These are phyloP conservation scores for Griposia aprilina DNA, from an alignment of 2,888 invertebrate species.

Conservation along the genomic window DNA sequence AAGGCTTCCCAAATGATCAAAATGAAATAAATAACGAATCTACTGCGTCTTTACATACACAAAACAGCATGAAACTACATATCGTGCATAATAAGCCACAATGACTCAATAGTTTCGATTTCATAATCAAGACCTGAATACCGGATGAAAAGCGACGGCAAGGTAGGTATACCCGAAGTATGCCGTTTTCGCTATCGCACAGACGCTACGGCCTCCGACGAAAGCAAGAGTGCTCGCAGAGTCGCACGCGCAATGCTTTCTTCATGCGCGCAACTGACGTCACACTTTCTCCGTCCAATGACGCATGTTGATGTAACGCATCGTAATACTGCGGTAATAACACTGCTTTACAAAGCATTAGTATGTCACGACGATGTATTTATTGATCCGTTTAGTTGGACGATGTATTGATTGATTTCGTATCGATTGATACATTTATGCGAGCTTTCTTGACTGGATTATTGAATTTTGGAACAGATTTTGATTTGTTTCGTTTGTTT, in stretches of 20 bases:
- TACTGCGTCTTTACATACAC: constrained; percentile 39
- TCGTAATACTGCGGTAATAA: constrained; percentile 80
- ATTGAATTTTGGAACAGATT: constrained; percentile 7
- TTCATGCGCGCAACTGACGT: constrained; percentile 86
- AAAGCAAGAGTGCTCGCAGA: constrained; percentile 85
- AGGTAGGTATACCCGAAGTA: constrained; percentile 81
- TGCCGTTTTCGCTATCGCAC: constrained; percentile 89
- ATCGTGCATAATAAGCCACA: constrained; percentile 73
- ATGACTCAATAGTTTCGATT: constrained; percentile 86
- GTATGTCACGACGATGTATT: constrained; percentile 40
- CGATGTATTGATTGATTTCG: constrained; percentile 16
- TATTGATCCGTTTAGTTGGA: constrained; percentile 25
- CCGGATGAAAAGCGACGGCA: constrained; percentile 85
- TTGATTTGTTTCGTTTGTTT: constrained; percentile 7
- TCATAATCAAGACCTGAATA: constrained; percentile 87
- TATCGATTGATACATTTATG: constrained; percentile 14
- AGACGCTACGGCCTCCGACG: constrained; percentile 86
- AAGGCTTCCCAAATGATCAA: neutral
- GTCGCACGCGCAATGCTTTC: constrained; percentile 89
- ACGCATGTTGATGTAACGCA: constrained; percentile 85
- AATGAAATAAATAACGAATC: constrained; percentile 22
- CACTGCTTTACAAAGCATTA: constrained; percentile 55
- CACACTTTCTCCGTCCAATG: constrained; percentile 87
- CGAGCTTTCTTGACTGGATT: neutral
- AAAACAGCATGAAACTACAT: constrained; percentile 70